A percentile compares a stretch with the other conserved stretches of the same genome.
phyloP scores from a whole-genome alignment of 1,140 invertebrate species.

The Solenopsis fugax region DNA sequence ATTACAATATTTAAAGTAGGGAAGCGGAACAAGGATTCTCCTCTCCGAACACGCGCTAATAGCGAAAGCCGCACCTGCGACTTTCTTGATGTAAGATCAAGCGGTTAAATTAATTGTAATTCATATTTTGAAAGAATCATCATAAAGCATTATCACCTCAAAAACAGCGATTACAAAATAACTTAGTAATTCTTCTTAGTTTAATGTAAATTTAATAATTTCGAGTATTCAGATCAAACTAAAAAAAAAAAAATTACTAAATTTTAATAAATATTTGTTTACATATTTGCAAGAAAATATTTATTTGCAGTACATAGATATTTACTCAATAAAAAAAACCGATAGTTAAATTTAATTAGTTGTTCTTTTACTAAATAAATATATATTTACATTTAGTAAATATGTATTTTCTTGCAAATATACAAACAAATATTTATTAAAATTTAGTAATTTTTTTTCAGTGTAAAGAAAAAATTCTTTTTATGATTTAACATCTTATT shows the following conservation, averaged over 20 bases:
- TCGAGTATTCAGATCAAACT: not conserved
- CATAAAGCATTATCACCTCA: not conserved
- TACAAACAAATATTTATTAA: too few species aligned
- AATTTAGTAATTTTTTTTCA: too few species aligned
- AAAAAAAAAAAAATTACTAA: too few species aligned
- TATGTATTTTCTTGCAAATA: too few species aligned
- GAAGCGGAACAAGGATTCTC: conserved; percentile 12
- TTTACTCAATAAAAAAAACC: too few species aligned
- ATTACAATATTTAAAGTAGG: conserved; percentile 46
- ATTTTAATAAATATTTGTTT: too few species aligned
- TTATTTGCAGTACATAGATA: too few species aligned
- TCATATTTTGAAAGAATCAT: not conserved
- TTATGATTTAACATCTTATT: not conserved
- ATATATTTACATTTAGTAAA: too few species aligned
- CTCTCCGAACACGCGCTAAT: conserved; percentile 14
- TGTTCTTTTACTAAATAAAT: too few species aligned
- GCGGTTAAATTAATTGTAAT: conserved; percentile 1
- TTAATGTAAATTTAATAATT: conserved; percentile 7
- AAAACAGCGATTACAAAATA: not conserved
- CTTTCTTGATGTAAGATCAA: not conserved
- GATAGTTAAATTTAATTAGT: too few species aligned
- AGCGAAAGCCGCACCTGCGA: conserved; percentile 22
- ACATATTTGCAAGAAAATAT: too few species aligned
- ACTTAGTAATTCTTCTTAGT: not conserved
- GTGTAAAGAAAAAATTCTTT: not conserved